phyloP scores from a whole-genome alignment of 2,113 vertebrate species.

The Melanerpes aurifrons region DNA sequence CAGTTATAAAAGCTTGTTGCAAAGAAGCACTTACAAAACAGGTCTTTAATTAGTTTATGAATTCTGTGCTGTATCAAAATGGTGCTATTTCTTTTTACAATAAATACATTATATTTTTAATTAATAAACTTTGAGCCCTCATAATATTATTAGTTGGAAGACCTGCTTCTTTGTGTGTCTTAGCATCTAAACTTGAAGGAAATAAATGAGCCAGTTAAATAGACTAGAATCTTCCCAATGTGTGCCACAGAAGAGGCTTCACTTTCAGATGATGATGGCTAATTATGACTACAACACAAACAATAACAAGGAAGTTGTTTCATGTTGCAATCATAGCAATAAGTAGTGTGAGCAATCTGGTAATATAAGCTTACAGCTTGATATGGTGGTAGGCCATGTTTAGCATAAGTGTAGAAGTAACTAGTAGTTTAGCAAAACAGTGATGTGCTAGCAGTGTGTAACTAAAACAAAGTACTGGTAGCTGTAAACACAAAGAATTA shows the following conservation, averaged over 20 bases:
- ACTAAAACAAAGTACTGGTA: no score
- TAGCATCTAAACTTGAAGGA: not conserved
- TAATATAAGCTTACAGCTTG: no score
- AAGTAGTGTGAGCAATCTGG: no score
- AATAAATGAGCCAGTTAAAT: not conserved
- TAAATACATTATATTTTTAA: not conserved
- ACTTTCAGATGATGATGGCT: not conserved
- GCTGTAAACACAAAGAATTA: no score
- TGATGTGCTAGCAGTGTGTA: no score
- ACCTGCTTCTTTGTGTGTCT: not conserved
- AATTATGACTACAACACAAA: not conserved
- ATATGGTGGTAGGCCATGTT: no score
- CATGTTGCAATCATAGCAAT: not conserved
- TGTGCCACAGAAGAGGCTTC: not conserved
- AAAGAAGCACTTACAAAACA: not conserved
- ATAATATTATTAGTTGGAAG: not conserved
- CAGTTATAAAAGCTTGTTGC: not conserved
- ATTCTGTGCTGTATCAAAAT: not conserved
- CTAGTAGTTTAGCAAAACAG: no score
- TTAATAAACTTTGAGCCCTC: not conserved
- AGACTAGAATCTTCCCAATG: not conserved
- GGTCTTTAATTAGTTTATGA: not conserved
- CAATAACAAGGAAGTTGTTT: slow-evolving; percentile 15
- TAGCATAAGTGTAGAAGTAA: no score
- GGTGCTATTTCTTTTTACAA: not conserved